Percentiles rank a stretch among this genome's conserved stretches.
Conservation (phyloP, 92 coral and sea anemone genomes). For the Galaxea fascicularis region DNA sequence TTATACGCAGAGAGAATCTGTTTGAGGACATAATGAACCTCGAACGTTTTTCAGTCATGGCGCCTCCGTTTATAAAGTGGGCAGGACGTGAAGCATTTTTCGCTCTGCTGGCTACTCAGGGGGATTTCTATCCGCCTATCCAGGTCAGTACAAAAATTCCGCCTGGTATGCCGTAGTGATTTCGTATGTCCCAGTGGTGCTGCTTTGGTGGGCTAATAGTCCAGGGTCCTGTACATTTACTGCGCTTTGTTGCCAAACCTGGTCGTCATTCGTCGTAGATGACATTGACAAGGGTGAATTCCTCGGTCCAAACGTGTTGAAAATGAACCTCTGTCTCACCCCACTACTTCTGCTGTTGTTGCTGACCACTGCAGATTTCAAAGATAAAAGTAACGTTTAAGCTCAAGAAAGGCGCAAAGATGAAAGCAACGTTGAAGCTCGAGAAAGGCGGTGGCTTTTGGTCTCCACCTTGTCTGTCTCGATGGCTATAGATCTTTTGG, state of each 20-base stretch:
- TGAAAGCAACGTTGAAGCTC: too few relatives aligned
- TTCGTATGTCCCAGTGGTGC: not conserved
- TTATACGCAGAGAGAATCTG: too few relatives aligned
- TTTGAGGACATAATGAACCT: too few relatives aligned
- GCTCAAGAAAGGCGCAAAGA: not conserved
- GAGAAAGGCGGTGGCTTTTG: too few relatives aligned
- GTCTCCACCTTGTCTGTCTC: conserved; percentile 6
- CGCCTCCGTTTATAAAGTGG: not conserved
- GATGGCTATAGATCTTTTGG: conserved; percentile 72
- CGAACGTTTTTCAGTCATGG: too few relatives aligned
- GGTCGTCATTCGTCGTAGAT: not conserved
- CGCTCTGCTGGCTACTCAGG: conserved; percentile 1
- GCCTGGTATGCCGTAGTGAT: not conserved
- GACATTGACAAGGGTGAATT: not conserved
- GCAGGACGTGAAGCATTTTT: conserved; percentile 3
- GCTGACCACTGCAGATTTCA: conserved; percentile 7
- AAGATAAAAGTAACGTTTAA: not conserved
- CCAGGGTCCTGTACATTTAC: not conserved
- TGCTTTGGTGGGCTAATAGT: not conserved
- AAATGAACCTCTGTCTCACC: conserved; percentile 12
- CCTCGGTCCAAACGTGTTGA: conserved; percentile 16
- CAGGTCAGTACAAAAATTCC: not conserved
- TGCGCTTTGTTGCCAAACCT: not conserved
- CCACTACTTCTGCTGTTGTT: conserved; percentile 27
- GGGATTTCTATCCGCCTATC: conserved; percentile 4